These are phyloP conservation scores for Artemia sp. DNA, from an alignment of 2,888 invertebrate genomes.

Conservation along the genomic window DNA sequence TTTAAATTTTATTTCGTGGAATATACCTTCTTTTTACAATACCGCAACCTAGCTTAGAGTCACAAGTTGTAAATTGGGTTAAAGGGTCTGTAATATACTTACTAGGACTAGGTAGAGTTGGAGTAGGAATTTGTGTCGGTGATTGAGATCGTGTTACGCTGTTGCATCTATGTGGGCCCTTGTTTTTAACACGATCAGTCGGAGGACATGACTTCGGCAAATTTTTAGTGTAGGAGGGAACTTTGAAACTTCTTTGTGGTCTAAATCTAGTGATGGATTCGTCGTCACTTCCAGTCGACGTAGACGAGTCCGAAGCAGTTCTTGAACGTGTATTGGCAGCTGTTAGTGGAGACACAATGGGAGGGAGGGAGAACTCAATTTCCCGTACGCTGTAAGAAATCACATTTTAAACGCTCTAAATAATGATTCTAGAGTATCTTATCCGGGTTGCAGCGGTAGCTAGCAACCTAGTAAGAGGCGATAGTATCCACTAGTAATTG, in stretches of 20 bases:
- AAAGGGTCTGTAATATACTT: background rate
- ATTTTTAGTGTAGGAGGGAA: slow-evolving; percentile 2
- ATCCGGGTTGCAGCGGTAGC: no score
- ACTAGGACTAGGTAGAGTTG: background rate
- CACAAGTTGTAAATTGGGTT: no score
- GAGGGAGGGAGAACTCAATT: slow-evolving; percentile 10
- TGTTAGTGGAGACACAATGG: slow-evolving; percentile 10
- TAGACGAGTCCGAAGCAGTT: slow-evolving; percentile 4
- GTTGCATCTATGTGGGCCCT: background rate
- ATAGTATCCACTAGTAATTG: no score
- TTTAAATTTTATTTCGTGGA: no score
- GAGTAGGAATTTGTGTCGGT: background rate
- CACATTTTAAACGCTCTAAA: no score
- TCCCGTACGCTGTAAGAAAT: background rate
- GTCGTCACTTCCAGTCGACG: slow-evolving; percentile 2
- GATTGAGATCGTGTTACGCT: background rate
- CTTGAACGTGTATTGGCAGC: background rate
- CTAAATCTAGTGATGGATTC: background rate
- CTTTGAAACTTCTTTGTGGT: slow-evolving; percentile 12
- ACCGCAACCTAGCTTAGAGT: no score
- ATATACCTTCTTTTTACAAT: no score
- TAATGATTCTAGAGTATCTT: no score
- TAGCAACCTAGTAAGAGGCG: no score
- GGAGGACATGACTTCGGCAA: background rate
- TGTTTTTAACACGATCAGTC: background rate